Conservation (phyloP, 2,113 vertebrate species). For the Bubo scandiacus region DNA sequence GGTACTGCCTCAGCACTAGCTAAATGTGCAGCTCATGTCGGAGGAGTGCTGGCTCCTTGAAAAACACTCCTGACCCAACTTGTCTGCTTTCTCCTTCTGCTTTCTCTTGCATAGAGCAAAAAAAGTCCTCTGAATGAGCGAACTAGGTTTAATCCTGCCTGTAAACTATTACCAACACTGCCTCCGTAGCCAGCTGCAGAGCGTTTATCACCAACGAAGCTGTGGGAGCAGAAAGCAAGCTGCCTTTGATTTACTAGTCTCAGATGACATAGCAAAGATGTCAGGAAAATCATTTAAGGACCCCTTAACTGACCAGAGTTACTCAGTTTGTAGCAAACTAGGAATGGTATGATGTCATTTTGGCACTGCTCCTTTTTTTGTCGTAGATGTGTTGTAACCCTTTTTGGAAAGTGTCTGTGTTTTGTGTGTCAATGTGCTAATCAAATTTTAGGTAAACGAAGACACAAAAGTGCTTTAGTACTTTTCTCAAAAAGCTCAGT, state of each 20-base stretch:
- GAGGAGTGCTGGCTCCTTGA: not conserved
- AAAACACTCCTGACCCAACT: not conserved
- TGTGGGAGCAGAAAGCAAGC: not conserved
- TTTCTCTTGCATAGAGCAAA: not conserved
- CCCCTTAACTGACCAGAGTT: not conserved
- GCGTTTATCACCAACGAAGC: not conserved
- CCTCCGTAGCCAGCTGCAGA: not conserved
- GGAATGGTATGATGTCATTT: not conserved
- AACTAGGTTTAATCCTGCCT: not conserved
- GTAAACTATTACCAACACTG: not conserved
- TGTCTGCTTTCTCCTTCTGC: not conserved
- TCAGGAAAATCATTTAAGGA: not conserved
- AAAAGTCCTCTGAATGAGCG: not conserved
- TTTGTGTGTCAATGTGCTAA: not conserved
- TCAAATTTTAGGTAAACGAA: not conserved
- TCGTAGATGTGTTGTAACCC: not conserved
- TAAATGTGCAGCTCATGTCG: not conserved
- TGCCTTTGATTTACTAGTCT: conserved; percentile 13
- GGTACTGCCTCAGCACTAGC: not conserved
- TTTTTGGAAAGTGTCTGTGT: not conserved
- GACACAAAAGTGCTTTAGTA: not conserved
- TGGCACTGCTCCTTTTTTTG: not conserved
- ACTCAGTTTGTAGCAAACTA: not conserved
- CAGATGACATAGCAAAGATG: not conserved
- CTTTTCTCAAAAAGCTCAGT: not conserved